Evolutionary conservation across 1,140 invertebrate species (phyloP).

Genomic region (Trichonephila clavata): DNA sequence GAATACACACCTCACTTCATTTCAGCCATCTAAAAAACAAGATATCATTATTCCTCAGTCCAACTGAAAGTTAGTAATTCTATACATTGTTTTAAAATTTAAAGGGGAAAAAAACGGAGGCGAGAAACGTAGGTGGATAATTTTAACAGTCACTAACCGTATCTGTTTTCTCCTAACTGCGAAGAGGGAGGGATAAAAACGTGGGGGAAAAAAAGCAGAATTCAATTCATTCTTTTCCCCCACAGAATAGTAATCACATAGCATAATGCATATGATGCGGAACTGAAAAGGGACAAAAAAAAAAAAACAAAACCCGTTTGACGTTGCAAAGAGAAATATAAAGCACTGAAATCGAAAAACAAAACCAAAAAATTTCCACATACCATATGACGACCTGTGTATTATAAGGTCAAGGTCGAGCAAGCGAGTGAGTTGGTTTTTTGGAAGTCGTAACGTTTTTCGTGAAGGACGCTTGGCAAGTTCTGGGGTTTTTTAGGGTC

Average conservation of each 20-base stretch:
- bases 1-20: too few relatives aligned
- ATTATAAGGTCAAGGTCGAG: slow-evolving; percentile 35
- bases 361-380: slow-evolving; percentile 42
- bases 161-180: background rate
- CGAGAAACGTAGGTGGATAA: background rate
- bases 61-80: background rate
- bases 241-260: slow-evolving; percentile 37
- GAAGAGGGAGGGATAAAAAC: background rate
- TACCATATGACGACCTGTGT: slow-evolving; percentile 27
- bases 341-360: background rate
- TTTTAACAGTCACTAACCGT: slow-evolving; percentile 1
- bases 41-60: background rate
- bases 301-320: slow-evolving; percentile 3
- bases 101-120: background rate
- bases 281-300: slow-evolving; percentile 26
- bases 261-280: slow-evolving; percentile 49
- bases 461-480: slow-evolving; percentile 9
- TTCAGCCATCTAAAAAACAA: background rate
- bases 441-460: background rate
- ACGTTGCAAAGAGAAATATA: background rate
- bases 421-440: background rate
- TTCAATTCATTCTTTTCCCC: slow-evolving; percentile 20
- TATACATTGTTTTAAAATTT: background rate
- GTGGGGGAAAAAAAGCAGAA: background rate
- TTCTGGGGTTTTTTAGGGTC: background rate